Base-by-base conservation (phyloP, 2,888 invertebrate species). In the Psylliodes chrysocephalus region DNA sequence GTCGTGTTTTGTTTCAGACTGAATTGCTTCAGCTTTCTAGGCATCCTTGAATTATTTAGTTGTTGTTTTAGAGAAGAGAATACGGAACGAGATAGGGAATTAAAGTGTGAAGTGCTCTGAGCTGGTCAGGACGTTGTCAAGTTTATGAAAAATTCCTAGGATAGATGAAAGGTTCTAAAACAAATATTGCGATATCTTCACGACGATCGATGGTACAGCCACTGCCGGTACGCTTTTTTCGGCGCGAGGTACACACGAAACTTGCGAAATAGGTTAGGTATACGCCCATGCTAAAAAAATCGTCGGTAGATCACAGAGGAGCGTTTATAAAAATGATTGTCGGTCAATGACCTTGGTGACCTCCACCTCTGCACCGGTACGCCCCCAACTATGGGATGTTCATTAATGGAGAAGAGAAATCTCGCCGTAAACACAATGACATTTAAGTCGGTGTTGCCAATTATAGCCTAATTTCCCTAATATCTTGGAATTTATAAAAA, bases 221-320 rank as follows among this genome's bases (percentile, higher is more conserved):
- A 52, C 52, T 18, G 6, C 52, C 38, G 19, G 6, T 38, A n/a
- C 8, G 25, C 2, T 8, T 12, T 12, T 52, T 52, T 52, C 19
- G 35, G 18, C 35, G 28, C 22, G 28, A 56, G 33, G 25, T 15
- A 25, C 25, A 47, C 46, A 47, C 46, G 38, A 66, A 63, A 53
- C 49, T 59, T 60, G 66, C 66, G 54, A 66, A 66, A 63, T 63
- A 63, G 69, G 68, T 69, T 69, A 71, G 64, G 70, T 71, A 68
- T 69, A 69, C 72, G 72, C 75, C 75, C 71, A 75, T 75, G 75
- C 75, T 68, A 77, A 75, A 78, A 52, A 54, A 38, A 54, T 74
- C 74, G 77, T 74, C 78, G 79, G 79, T 81, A 80, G 77, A 81
- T 80, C 80, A 79, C 81, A 75, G 72, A 79, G 79, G 72, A 79